Base-by-base conservation (phyloP, 2,797 vertebrate species). In the Rhyacichthys aspro region DNA sequence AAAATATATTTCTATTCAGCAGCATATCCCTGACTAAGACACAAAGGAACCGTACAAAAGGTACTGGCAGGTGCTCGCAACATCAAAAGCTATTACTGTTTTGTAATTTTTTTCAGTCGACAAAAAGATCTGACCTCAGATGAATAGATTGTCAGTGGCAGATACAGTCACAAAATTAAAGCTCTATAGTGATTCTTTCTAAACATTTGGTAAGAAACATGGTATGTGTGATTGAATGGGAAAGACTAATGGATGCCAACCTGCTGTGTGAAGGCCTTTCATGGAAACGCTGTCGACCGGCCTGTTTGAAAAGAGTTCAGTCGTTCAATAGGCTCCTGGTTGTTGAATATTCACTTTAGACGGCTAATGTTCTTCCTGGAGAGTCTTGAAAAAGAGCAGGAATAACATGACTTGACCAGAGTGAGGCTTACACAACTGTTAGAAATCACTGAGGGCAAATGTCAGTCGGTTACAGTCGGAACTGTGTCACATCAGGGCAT, bases 61-160 rank as follows among this genome's bases (percentile, higher is more conserved):
- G 12, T n/a, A 6, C 9, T 48, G 46, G 33, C 46, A 48, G 46
- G 14, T 16, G n/a, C 23, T 28, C 9, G 23, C 46, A 15, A n/a
- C 46, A 48, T 34, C 46, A 48, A 48, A 39, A 34, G 33, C 48
- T 37, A 36, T 36, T 36, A 50, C 36, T 50, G 32, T 50, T 50
- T 37, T 17, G 48, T 36, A 11, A 36, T 16, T 50, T 11, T n/a
- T n/a, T n/a, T n/a, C n/a, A 3, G 5, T 33, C 15, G 7, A 10
- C 11, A 7, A 17, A 36, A 36, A 12, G 48, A 50, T 6, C 37
- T 9, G 14, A 50, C 23, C 12, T 32, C 2, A 10, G 6, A 32
- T 50, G 48, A 50, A 18, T 36, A 50, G 33, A 50, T 17, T 10
- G 34, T 50, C 19, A 23, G 5, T 5, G 2, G 2, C 19, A 23